These are phyloP conservation scores for Cygnus olor DNA, from an alignment of 2,797 vertebrate genomes.

Conservation along the genomic window DNA sequence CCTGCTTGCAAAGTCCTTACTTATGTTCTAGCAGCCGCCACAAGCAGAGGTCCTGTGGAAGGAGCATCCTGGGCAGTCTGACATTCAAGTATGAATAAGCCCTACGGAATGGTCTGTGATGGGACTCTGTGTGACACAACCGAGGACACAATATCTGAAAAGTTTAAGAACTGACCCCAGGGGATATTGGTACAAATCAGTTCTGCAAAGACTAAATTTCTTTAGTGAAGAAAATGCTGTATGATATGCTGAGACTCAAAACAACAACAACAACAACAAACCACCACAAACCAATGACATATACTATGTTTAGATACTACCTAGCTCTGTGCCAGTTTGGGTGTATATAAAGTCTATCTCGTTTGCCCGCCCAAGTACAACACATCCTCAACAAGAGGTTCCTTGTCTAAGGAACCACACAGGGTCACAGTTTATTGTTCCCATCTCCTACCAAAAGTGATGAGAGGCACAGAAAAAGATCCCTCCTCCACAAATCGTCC, in stretches of 20 bases:
- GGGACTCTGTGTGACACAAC: background rate
- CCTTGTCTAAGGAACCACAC: background rate
- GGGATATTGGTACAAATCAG: background rate
- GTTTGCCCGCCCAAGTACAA: background rate
- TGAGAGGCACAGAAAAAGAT: background rate
- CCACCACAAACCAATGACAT: too few relatives aligned
- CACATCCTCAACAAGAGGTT: background rate
- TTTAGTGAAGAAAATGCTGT: background rate
- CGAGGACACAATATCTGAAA: background rate
- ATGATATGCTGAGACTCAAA: background rate
- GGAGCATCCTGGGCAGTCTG: background rate
- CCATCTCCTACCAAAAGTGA: background rate
- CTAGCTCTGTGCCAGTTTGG: background rate
- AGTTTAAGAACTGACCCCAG: background rate
- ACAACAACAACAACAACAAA: too few relatives aligned
- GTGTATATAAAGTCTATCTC: background rate
- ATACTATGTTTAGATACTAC: background rate
- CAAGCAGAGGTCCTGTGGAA: background rate
- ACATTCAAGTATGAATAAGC: background rate
- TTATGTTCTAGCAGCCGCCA: background rate
- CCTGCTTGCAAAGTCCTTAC: background rate
- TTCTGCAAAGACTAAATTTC: background rate
- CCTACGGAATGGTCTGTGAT: background rate
- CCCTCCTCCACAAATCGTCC: too few relatives aligned
- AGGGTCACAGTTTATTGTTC: background rate